Percentiles rank a stretch among this genome's conserved stretches.
phyloP scores from a whole-genome alignment of 2,888 invertebrate species.

The Noctua janthina region DNA sequence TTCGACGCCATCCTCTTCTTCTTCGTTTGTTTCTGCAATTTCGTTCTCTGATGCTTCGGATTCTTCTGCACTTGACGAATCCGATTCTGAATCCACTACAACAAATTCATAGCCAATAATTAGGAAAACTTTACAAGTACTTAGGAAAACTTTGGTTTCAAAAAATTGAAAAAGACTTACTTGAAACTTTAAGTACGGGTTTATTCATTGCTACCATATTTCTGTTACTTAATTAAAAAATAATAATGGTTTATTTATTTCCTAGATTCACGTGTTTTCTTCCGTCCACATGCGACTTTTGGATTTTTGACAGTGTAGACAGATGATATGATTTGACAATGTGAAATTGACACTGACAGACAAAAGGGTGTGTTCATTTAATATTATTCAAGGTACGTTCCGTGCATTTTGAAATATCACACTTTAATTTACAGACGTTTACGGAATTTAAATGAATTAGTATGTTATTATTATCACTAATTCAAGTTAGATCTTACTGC shows the following conservation, averaged over 20 bases:
- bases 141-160: background rate
- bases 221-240: background rate
- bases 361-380: conserved; percentile 3
- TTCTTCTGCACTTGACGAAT: conserved; percentile 76
- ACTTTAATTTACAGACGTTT: background rate
- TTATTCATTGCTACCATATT: conserved; percentile 82
- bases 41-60: conserved; percentile 77
- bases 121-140: background rate
- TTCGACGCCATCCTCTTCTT: conserved; percentile 50
- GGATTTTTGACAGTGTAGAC: conserved; percentile 28
- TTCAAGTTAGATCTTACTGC: background rate
- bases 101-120: conserved; percentile 24
- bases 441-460: background rate
- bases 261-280: conserved; percentile 49
- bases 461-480: background rate
- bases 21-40: conserved; percentile 65
- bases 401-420: background rate
- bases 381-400: background rate
- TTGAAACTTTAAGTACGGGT: conserved; percentile 79
- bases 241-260: conserved; percentile 23
- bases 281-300: conserved; percentile 28
- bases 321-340: background rate
- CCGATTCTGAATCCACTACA: conserved; percentile 79
- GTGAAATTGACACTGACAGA: conserved; percentile 1
- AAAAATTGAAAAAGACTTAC: conserved; percentile 66